Evolutionary conservation across 2,113 vertebrate species (phyloP), one percentile per base, ranked within the genome.

Genomic region (Thamnophis sirtalis): DNA sequence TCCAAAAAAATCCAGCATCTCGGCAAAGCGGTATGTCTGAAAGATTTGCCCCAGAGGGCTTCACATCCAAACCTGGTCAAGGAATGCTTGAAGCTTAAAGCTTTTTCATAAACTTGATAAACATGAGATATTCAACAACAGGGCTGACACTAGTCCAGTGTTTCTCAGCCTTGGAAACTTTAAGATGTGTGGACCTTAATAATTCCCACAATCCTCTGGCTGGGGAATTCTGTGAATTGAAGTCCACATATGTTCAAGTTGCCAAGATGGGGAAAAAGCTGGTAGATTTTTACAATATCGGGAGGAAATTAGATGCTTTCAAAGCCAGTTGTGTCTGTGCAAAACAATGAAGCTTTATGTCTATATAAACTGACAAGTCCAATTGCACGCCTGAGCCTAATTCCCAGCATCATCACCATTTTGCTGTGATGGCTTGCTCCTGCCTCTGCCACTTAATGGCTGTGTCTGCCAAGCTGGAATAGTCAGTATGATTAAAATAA

Each of bases 291-390:
- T 94, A 94, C 58, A 94, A 96, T 95, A 96, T 97, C 96, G 96
- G 94, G 92, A 96, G 92, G 93, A 92, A 97, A 94, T 94, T 6
- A 96, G 96, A 89, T 92, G 94, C 95, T 96, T 96, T 96, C 96
- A 95, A 95, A 97, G 96, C 95, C 94, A 95, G 93, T 96, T 92
- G 95, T 93, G 91, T 93, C 94, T 97, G 93, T 95, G 92, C 95
- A 96, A 95, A 97, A 95, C 95, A 96, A 96, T 96, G 95, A 95
- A 97, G 96, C 94, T 96, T 96, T 96, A 96, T 95, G 94, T 97
- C 96, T 97, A 96, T 97, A 97, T 97, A 98, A 98, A 97, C 95
- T 98, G 98, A 98, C 98, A 98, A 97, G 97, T 97, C 95, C 97
- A 97, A 98, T 95, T 94, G 96, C 93, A 92, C 97, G 97, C 97